Base-by-base conservation (phyloP, 37 sponge, comb jelly and placozoan species). In the Tethya wilhelma region DNA sequence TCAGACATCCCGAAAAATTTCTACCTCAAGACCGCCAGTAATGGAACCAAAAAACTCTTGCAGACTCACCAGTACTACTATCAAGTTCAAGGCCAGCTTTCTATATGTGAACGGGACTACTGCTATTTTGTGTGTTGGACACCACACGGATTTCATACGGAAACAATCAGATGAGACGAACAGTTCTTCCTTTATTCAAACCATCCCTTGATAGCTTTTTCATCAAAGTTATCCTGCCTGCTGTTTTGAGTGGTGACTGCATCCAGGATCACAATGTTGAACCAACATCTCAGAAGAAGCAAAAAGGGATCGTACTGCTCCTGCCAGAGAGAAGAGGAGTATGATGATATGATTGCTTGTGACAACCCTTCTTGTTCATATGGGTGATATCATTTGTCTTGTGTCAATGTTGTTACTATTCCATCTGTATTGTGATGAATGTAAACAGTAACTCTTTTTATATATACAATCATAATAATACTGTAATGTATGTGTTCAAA, bases 41-140 rank as follows among this genome's bases (percentile, higher is more conserved):
- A 33, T 1, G 74, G 56, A 45, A 56, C 1, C 29, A 19, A 56
- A 23, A 41, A 46, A 22, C 31, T 81, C 1, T 57, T 45, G 26
- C 31, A 23, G 4, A 76, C 53, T 1, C 77, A 76, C 56, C 4
- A 72, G 4, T 84, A 76, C 69, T 84, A 69, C 63, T 66, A 56
- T 53, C 85, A 84, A 45, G 65, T 84, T 19, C 77, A 84, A 25
- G 59, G 69, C 1, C 85, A 84, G 40, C 7, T 84, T 30, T 40
- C 58, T 38, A 26, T 83, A 7, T 73, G 74, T 46, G 67, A 73
- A 34, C 33, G 3, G 36, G 41, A 46, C 2, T 83, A 83, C 44
- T 71, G 73, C 71, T 64, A 81, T 28, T 74, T 73, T 44, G 66
- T 84, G 17, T 56, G 67, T 4, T 75, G 84, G 84, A 84, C 84